These are phyloP conservation scores for Catostomus latipinnis DNA, from an alignment of 2,797 vertebrate genomes.

Conservation along the genomic window DNA sequence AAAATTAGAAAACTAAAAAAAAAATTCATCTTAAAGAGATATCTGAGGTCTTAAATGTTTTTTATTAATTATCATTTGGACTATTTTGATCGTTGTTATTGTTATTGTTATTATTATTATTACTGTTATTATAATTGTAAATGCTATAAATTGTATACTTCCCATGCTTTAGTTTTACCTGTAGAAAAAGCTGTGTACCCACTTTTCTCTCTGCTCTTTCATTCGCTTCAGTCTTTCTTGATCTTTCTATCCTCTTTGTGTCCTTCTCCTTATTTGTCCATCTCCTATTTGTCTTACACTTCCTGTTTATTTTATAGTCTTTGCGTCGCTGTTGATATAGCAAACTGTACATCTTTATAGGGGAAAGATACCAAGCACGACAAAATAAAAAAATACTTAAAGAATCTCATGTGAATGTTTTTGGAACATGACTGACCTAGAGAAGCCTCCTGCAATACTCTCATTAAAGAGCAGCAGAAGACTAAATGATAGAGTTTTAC, in stretches of 20 bases:
- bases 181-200: conserved; percentile 74
- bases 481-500: conserved; percentile 38
- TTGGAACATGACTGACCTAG: conserved; percentile 44
- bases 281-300: conserved; percentile 54
- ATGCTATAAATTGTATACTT: conserved; percentile 84
- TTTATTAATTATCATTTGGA: conserved; percentile 81
- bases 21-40: conserved; percentile 80
- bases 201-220: conserved; percentile 67
- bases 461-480: neutral
- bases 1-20: conserved; percentile 70
- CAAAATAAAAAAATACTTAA: conserved; percentile 78
- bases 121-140: conserved; percentile 78
- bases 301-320: conserved; percentile 78
- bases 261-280: conserved; percentile 56
- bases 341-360: conserved; percentile 87
- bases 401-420: conserved; percentile 58
- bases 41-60: conserved; percentile 80
- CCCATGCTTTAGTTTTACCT: conserved; percentile 67
- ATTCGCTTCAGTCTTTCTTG: conserved; percentile 65
- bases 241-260: conserved; percentile 61
- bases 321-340: conserved; percentile 85
- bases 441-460: conserved; percentile 1
- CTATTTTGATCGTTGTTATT: conserved; percentile 80
- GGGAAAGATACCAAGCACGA: conserved; percentile 86
- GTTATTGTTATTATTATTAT: conserved; percentile 81